phyloP scores from a whole-genome alignment of 1,140 invertebrate species.

The Magallana ariakensis region DNA sequence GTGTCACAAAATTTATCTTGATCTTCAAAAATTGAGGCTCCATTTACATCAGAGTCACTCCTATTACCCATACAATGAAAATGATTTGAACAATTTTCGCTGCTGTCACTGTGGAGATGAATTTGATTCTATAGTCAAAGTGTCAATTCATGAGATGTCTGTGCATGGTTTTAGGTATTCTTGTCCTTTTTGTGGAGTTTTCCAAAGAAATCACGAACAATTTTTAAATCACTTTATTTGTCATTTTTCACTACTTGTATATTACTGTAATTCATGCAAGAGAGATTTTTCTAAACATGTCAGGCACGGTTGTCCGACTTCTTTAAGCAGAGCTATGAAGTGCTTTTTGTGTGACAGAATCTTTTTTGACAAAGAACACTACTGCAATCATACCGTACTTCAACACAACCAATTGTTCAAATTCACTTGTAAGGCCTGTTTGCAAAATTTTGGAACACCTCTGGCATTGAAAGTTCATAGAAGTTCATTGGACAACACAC shows the following conservation, averaged over 20 bases:
- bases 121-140: not conserved
- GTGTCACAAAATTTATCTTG: not conserved
- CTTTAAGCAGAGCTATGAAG: not conserved
- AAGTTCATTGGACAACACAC: not conserved
- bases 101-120: not conserved
- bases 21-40: not conserved
- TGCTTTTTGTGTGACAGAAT: not conserved
- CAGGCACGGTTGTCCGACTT: not conserved
- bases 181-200: not conserved
- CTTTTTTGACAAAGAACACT: not conserved
- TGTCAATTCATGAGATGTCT: conserved; percentile 9
- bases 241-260: not conserved
- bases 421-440: not conserved
- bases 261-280: not conserved
- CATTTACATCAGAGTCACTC: not conserved
- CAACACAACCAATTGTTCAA: not conserved
- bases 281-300: not conserved
- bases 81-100: not conserved
- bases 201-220: not conserved
- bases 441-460: not conserved
- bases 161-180: conserved; percentile 8
- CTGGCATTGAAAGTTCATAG: not conserved
- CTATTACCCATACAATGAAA: not conserved
- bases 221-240: not conserved
- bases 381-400: not conserved